Percentiles rank a stretch among this genome's conserved stretches.
Conservation (phyloP, 2,888 invertebrate genomes). For the Agonopterix heracliana region DNA sequence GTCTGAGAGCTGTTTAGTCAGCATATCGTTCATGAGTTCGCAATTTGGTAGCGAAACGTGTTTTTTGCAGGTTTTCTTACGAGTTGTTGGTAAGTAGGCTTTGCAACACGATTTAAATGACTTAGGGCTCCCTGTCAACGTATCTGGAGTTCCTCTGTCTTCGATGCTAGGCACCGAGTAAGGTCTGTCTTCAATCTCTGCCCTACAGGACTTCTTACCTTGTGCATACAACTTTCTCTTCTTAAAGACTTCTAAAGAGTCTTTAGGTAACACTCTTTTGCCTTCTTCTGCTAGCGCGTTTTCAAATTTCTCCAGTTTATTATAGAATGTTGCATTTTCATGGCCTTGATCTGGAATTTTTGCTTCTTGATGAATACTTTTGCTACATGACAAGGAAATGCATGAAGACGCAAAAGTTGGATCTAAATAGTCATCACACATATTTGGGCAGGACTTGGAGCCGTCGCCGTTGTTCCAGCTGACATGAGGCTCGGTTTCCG, state of each 20-base stretch:
- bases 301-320: constrained; percentile 17
- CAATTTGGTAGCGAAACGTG: constrained; percentile 37
- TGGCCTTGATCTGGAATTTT: too few relatives aligned
- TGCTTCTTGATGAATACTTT: constrained; percentile 21
- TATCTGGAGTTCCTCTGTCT: constrained; percentile 24
- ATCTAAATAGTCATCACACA: constrained; percentile 39
- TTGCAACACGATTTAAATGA: too few relatives aligned
- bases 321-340: constrained; percentile 6
- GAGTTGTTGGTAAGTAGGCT: too few relatives aligned
- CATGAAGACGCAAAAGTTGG: constrained; percentile 35
- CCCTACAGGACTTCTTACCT: constrained; percentile 37
- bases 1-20: constrained; percentile 15
- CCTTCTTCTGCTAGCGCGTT: constrained; percentile 12
- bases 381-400: constrained; percentile 29
- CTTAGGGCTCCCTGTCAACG: constrained; percentile 4
- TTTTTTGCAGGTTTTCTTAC: constrained; percentile 24
- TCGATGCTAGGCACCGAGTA: constrained; percentile 24
- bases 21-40: constrained; percentile 6
- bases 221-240: constrained; percentile 43
- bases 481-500: constrained; percentile 28
- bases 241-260: constrained; percentile 53
- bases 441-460: constrained; percentile 49
- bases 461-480: constrained; percentile 29
- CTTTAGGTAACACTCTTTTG: constrained; percentile 45
- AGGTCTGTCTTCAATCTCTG: constrained; percentile 13